Evolutionary conservation across 2,888 invertebrate species (phyloP).

Genomic region (Heliconius charithonia): DNA sequence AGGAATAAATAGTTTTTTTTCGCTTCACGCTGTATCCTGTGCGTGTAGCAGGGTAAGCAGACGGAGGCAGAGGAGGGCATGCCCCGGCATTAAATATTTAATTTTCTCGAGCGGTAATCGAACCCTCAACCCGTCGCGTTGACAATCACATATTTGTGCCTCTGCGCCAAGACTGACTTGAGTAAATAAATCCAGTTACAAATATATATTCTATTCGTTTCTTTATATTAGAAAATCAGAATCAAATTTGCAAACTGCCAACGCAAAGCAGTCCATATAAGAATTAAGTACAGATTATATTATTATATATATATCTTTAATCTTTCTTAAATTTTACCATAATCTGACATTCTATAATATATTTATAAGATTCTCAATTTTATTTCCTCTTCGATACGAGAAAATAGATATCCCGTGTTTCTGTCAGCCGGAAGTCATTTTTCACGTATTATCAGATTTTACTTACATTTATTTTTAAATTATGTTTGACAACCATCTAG

Average conservation of each 20-base stretch:
- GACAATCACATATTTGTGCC: too few species aligned
- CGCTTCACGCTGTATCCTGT: too few species aligned
- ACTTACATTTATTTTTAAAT: constrained; percentile 2
- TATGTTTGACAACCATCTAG: background rate
- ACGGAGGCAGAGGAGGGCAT: too few species aligned
- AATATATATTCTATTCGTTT: too few species aligned
- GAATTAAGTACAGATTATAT: background rate
- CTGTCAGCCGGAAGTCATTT: constrained; percentile 14
- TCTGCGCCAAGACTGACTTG: too few species aligned
- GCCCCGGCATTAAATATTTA: background rate
- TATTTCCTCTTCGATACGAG: background rate
- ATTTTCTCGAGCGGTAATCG: background rate
- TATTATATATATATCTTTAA: background rate
- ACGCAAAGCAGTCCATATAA: background rate
- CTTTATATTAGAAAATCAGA: background rate
- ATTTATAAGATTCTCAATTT: constrained; percentile 19
- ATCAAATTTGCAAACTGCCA: background rate
- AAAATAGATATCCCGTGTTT: constrained; percentile 1
- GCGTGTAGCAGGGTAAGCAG: too few species aligned
- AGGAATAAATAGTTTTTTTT: background rate
- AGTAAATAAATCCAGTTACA: too few species aligned
- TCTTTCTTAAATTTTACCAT: constrained; percentile 13
- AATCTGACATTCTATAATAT: constrained; percentile 16
- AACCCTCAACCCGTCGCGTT: too few species aligned
- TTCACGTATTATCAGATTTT: constrained; percentile 4